phyloP scores from a whole-genome alignment of 2,113 vertebrate genomes.

The Zosterops pallidus region DNA sequence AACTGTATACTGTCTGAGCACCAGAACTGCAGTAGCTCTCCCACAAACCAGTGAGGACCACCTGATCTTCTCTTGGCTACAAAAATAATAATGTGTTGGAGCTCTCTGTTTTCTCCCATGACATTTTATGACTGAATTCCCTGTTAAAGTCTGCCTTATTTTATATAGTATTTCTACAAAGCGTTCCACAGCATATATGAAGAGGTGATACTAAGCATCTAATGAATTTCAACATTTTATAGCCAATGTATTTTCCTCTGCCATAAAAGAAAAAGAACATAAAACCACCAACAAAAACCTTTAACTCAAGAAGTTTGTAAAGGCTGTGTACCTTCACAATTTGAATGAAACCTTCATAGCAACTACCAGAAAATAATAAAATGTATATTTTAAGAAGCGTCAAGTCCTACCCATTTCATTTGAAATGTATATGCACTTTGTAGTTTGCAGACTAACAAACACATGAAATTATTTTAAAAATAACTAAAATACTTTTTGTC shows the following conservation, averaged over 20 bases:
- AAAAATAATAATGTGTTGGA: slow-evolving; percentile 74
- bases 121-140: slow-evolving; percentile 85
- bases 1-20: neutral
- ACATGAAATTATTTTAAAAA: slow-evolving; percentile 39
- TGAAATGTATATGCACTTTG: slow-evolving; percentile 61
- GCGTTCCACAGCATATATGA: slow-evolving; percentile 82
- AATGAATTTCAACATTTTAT: slow-evolving; percentile 86
- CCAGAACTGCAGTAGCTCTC: slow-evolving; percentile 3
- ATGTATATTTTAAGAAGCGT: slow-evolving; percentile 76
- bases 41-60: slow-evolving; percentile 46
- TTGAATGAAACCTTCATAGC: slow-evolving; percentile 73
- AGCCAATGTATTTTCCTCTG: slow-evolving; percentile 87
- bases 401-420: slow-evolving; percentile 76
- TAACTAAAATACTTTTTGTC: neutral
- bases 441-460: neutral
- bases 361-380: slow-evolving; percentile 76
- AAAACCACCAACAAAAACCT: slow-evolving; percentile 27
- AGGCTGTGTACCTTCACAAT: slow-evolving; percentile 68
- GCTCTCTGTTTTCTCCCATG: slow-evolving; percentile 68
- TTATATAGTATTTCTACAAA: slow-evolving; percentile 94
- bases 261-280: slow-evolving; percentile 59
- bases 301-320: slow-evolving; percentile 80
- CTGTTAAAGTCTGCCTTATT: slow-evolving; percentile 92
- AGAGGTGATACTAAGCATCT: slow-evolving; percentile 78
- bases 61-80: slow-evolving; percentile 74